These are phyloP conservation scores for Scarus forsteni DNA, from an alignment of 2,797 vertebrate species.

Conservation along the genomic window DNA sequence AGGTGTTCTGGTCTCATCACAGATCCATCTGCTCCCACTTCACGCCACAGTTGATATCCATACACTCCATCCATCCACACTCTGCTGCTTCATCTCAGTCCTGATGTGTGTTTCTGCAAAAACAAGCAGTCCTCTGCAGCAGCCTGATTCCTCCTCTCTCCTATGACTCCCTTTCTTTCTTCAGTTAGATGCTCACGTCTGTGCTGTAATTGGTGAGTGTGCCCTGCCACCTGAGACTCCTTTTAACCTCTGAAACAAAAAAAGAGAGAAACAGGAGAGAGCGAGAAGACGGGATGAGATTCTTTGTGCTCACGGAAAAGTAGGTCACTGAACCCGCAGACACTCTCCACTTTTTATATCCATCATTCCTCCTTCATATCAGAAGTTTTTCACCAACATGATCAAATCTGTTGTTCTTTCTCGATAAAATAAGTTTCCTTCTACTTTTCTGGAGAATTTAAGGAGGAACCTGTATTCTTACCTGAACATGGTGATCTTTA, in stretches of 20 bases:
- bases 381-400: too few relatives aligned
- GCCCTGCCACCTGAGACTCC: constrained; percentile 82
- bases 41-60: neutral
- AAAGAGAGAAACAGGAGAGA: constrained; percentile 44
- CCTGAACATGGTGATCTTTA: too few relatives aligned
- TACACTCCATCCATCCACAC: neutral
- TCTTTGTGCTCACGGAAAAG: constrained; percentile 54
- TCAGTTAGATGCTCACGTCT: constrained; percentile 68
- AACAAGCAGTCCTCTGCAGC: constrained; percentile 6
- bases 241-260: constrained; percentile 44
- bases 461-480: too few relatives aligned
- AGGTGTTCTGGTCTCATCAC: constrained; percentile 35
- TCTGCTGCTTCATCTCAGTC: neutral
- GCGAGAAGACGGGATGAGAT: constrained; percentile 42
- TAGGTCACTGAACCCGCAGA: constrained; percentile 35
- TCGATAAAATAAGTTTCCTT: too few relatives aligned
- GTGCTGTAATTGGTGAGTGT: constrained; percentile 77
- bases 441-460: too few relatives aligned
- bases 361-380: neutral
- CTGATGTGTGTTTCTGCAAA: constrained; percentile 18
- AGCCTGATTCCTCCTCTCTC: constrained; percentile 44
- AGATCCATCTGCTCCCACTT: constrained; percentile 12
- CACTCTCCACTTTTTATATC: neutral
- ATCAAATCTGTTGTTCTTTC: too few relatives aligned
- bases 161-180: constrained; percentile 56